Evolutionary conservation across 2,797 vertebrate species (phyloP), one percentile per base, ranked within the genome.

Genomic region (Artibeus jamaicensis): DNA sequence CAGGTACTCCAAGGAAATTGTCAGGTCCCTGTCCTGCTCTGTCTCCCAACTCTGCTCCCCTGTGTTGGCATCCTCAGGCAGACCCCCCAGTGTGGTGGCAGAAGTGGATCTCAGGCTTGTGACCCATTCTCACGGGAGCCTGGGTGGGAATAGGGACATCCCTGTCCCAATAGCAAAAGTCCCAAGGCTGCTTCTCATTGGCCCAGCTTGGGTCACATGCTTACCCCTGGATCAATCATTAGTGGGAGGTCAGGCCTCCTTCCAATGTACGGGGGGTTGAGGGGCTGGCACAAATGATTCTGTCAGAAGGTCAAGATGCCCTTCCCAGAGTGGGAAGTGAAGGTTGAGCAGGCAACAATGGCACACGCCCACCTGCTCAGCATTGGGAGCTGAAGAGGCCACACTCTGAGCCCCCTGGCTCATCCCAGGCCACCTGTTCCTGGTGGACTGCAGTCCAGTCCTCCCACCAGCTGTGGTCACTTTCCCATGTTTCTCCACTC

Each of bases 351-450:
- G 67, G 46, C 37, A 0, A 1, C 11, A 4, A 6, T 14, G 14
- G 32, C 12, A 42, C 19, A 4, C 0, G 1, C 32, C 39, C 57
- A 8, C 68, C 26, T 0, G 0, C 19, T 15, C 50, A 1, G 16
- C 0, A 0, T 34, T 2, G 29, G 50, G 82, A 12, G 39, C 22
- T 4, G 21, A 29, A 16, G 77, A 4, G 10, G 71, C 34, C 67
- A 16, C 4, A 0, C 15, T 26, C 2, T 0, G 34, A 65, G 68
- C 26, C 46, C 22, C 37, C n/a, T 9, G 3, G 37, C 83, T 73
- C 65, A 1, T 24, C 39, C 6, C 9, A 0, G 79, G 48, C 29
- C 6, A 0, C 34, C 19, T 8, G 6, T 7, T 0, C n/a, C 46
- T 4, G 21, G 48, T 29, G 22, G 65, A 29, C 34, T 6, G 16